Base-by-base conservation (phyloP, 2,113 vertebrate species). In the Spheniscus mendiculus region DNA sequence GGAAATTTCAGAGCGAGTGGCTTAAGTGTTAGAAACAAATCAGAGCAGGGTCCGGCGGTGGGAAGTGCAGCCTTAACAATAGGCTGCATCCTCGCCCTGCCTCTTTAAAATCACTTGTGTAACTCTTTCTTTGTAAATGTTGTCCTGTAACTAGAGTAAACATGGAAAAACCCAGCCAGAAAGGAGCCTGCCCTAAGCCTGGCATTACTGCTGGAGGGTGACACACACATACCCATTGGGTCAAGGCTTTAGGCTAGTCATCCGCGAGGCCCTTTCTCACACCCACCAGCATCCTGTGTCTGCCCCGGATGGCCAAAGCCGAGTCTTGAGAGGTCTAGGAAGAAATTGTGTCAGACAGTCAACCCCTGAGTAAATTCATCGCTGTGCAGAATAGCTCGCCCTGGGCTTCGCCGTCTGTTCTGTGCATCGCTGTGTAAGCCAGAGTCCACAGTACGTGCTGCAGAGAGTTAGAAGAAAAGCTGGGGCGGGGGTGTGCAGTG, bases 241-340 rank as follows among this genome's bases (percentile, higher is more conserved):
- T 87, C 94, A 81, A 3, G 34, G 65, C 67, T 85, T 52, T 58
- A 42, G 40, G 72, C 69, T 62, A 8, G 83, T 91, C 96, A 76
- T 83, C 72, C 15, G 9, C 3, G 20, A 71, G 56, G 74, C 27
- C 83, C 34, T 95, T 93, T 97, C 93, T 96, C 93, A 97, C 92
- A 97, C 97, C 93, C 95, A 96, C 89, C 52, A 83, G 90, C 92
- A 95, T 96, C 94, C 97, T 97, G 88, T 90, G 81, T 85, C 53
- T 93, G 93, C 82, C 52, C 49, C 0, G 34, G 61, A 36, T 69
- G 61, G 44, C 71, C 18, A 55, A 25, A 90, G 86, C 83, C 44
- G 30, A 42, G 65, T 25, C 66, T 94, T 1, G 20, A 69, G 72
- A 74, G 61, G 29, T 44, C 8, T 30, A 19, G 32, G 83, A 92